A percentile compares a stretch with the other conserved stretches of the same genome.
phyloP scores from a whole-genome alignment of 2,797 vertebrate species.

The Peromyscus aztecus region DNA sequence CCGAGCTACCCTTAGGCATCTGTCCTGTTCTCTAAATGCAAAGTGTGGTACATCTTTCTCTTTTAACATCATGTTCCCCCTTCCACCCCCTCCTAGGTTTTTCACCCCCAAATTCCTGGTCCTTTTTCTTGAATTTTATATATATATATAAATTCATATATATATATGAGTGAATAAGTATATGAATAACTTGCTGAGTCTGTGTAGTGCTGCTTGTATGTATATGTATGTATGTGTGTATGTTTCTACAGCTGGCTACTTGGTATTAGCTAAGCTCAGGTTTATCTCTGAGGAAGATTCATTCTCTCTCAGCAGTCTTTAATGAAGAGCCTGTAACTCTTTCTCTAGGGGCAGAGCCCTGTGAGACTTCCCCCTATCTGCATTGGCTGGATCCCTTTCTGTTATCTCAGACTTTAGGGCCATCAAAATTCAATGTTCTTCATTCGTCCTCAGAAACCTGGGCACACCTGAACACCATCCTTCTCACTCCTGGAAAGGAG shows the following conservation, averaged over 20 bases:
- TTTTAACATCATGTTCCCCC: neutral
- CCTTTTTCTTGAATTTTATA: neutral
- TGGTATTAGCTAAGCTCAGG: neutral
- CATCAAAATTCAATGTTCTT: neutral
- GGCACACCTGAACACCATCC: neutral
- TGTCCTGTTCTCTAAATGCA: neutral
- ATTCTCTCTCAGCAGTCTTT: neutral
- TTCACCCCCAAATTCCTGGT: neutral
- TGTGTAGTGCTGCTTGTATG: neutral
- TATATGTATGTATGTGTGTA: neutral
- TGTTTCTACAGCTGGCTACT: neutral
- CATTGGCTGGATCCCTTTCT: neutral
- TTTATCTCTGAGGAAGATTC: neutral
- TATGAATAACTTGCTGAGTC: neutral
- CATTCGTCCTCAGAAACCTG: neutral
- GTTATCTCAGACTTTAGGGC: neutral
- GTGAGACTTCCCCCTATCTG: neutral
- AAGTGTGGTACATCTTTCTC: neutral
- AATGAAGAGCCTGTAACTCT: neutral
- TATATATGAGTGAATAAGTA: neutral
- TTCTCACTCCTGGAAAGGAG: constrained; percentile 13
- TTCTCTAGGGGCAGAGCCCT: neutral
- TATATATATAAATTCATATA: too few species aligned
- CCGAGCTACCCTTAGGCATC: neutral
- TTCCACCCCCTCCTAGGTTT: neutral